A percentile compares a stretch with the other conserved stretches of the same genome.
phyloP scores from a whole-genome alignment of 2,113 vertebrate species.

The Blennius ocellaris region DNA sequence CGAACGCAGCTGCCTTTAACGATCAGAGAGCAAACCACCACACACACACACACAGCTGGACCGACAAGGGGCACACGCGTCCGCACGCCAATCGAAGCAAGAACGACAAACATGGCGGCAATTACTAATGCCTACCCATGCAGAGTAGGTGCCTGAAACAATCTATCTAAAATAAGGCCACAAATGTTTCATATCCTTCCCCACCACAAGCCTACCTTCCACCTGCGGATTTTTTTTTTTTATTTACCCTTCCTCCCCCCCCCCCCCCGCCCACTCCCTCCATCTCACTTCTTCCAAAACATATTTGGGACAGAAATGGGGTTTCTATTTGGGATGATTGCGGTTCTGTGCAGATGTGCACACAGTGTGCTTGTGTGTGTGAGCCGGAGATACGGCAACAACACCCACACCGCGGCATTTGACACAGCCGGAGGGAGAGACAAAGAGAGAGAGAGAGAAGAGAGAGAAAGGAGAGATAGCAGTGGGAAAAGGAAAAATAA shows the following conservation, averaged over 20 bases:
- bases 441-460: conserved; percentile 4
- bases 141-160: background rate
- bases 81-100: background rate
- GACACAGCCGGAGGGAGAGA: conserved; percentile 53
- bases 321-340: conserved; percentile 45
- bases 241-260: too few species aligned
- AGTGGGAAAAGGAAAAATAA: background rate
- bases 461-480: background rate
- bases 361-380: conserved; percentile 5
- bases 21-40: conserved; percentile 50
- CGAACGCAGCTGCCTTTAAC: conserved; percentile 58
- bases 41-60: conserved; percentile 24
- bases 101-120: background rate
- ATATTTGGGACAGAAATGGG: conserved; percentile 42
- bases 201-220: background rate
- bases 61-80: conserved; percentile 12
- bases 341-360: conserved; percentile 28
- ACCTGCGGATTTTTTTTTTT: too few species aligned
- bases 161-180: conserved; percentile 21
- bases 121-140: background rate
- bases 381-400: conserved; percentile 40
- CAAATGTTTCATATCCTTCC: conserved; percentile 18
- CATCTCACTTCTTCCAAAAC: conserved; percentile 27
- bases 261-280: too few species aligned
- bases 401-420: conserved; percentile 66